Conservation (phyloP, 1,140 invertebrate genomes). For the Lepidotrigona ventralis region DNA sequence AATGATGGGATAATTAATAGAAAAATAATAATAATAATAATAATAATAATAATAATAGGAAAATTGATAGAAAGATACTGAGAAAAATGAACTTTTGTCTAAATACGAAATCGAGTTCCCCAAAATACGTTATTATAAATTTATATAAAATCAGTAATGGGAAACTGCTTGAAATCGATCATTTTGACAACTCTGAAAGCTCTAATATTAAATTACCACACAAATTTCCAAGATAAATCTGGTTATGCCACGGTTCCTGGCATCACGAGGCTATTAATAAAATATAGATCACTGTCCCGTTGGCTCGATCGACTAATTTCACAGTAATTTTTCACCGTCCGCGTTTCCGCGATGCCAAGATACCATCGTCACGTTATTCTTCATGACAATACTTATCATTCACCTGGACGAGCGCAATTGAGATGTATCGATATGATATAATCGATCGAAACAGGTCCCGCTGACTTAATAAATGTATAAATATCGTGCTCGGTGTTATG, state of each 20-base stretch:
- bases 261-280: background rate
- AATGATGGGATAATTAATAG: too few species aligned
- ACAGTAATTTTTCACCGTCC: constrained; percentile 15
- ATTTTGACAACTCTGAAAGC: background rate
- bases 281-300: background rate
- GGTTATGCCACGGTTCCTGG: background rate
- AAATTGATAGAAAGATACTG: background rate
- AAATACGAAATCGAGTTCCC: too few species aligned
- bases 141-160: background rate
- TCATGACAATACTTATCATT: constrained; percentile 6
- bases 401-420: background rate
- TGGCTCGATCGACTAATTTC: constrained; percentile 6
- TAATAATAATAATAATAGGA: too few species aligned
- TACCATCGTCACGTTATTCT: constrained; percentile 1
- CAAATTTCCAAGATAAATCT: constrained; percentile 1
- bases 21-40: too few species aligned
- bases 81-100: background rate
- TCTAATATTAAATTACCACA: background rate
- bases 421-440: constrained; percentile 1
- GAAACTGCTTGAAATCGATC: background rate
- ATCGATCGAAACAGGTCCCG: constrained; percentile 1
- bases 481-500: background rate
- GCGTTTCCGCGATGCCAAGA: background rate
- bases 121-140: background rate
- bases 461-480: background rate